Base-by-base conservation (phyloP, 2,113 vertebrate genomes). In the Leptodactylus fuscus region DNA sequence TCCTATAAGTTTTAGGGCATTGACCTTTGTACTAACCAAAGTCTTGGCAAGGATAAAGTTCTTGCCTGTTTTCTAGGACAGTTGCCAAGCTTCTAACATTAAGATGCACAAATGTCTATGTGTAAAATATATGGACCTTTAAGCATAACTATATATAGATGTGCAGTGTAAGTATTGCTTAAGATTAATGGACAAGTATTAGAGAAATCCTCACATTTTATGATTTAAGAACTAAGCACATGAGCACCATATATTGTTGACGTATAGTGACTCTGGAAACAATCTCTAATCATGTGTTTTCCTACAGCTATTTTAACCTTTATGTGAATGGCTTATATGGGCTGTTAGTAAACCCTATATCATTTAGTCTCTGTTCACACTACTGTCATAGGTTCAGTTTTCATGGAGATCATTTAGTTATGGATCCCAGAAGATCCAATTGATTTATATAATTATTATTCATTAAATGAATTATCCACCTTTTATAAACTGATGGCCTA, bases 251-350 rank as follows among this genome's bases (percentile, higher is more conserved):
- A 16, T 38, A 53, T 62, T 20, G 9, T 46, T 60, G 9, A 32
- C 38, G 27, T 55, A 38, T 38, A 51, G 67, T 71, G 20, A 75
- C 24, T 88, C 87, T 69, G 60, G 82, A 38, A 55, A n/a, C 75
- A 36, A 87, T 53, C 74, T 73, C 7, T 44, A 77, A 89, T 88
- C 48, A 85, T 1, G 8, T 82, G 88, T 87, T 87, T 86, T 11
- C 84, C n/a, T 48, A 27, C 20, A 24, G 38, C 65, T 83, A 32
- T 79, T 55, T 80, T 69, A 69, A 32, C 5, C 58, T 78, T 82
- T 38, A 87, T 89, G 88, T 88, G 88, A 87, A 88, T 88, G 83
- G 70, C 74, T 20, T 36, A 10, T 77, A 44, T 70, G 80, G 5
- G 77, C 15, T 86, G 86, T 24, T 13, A 18, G 5, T 20, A 32